Evolutionary conservation across 2,888 invertebrate species (phyloP).

Genomic region (Hirtodrosophila histrioides): DNA sequence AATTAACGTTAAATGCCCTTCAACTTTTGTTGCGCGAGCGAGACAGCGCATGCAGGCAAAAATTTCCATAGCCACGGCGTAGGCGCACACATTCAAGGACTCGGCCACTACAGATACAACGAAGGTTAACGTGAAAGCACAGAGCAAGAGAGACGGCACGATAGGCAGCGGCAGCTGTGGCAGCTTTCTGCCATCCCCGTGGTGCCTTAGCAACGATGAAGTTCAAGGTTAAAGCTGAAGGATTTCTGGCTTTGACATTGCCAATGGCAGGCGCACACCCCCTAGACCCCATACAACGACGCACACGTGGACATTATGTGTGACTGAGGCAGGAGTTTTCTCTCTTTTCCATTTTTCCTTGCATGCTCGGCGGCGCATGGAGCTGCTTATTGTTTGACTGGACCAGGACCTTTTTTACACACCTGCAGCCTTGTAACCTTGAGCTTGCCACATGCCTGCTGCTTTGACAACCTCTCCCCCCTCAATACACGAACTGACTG

Average conservation of each 20-base stretch:
- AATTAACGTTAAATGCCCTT: conserved; percentile 58
- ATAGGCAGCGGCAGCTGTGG: conserved; percentile 3
- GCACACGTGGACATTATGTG: conserved; percentile 49
- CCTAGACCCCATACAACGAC: conserved; percentile 9
- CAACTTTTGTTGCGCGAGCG: conserved; percentile 22
- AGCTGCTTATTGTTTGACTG: conserved; percentile 59
- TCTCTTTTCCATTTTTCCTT: conserved; percentile 25
- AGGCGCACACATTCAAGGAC: conserved; percentile 69
- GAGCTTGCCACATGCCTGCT: conserved; percentile 22
- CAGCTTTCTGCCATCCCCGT: conserved; percentile 27
- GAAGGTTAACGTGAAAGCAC: conserved; percentile 70
- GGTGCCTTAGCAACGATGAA: conserved; percentile 76
- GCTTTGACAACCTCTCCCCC: neutral
- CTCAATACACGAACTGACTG: conserved; percentile 43
- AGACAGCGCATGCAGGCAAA: conserved; percentile 35
- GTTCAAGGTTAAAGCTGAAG: conserved; percentile 81
- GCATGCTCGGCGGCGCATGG: conserved; percentile 69
- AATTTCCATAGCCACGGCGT: conserved; percentile 54
- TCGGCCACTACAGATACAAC: conserved; percentile 34
- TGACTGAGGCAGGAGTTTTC: conserved; percentile 25
- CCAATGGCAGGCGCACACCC: conserved; percentile 42
- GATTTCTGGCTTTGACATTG: conserved; percentile 60
- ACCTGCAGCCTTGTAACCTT: conserved; percentile 51
- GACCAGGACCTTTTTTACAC: conserved; percentile 44
- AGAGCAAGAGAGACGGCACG: conserved; percentile 30